Percentiles rank a stretch among this genome's conserved stretches.
phyloP scores from a whole-genome alignment of 2,113 vertebrate species.

The Embiotoca jacksoni region DNA sequence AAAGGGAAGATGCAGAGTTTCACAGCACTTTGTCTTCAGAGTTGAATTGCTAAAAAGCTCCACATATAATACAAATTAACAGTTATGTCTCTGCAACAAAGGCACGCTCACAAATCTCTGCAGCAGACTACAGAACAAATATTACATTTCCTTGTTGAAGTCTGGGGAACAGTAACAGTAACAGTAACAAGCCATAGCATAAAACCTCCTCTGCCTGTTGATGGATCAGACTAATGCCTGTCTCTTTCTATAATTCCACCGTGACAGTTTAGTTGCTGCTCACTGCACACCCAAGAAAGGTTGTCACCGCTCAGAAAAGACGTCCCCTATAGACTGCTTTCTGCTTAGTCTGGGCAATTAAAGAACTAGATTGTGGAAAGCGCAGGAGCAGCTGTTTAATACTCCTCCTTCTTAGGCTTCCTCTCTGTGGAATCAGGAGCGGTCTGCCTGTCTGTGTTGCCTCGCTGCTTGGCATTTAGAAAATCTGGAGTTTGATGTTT shows the following conservation, averaged over 20 bases:
- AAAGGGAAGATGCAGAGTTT: conserved; percentile 1
- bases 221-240: conserved; percentile 69
- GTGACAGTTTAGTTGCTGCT: conserved; percentile 73
- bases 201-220: conserved; percentile 39
- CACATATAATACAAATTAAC: background rate
- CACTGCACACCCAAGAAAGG: conserved; percentile 67
- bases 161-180: conserved; percentile 1
- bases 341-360: conserved; percentile 74
- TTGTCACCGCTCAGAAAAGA: conserved; percentile 73
- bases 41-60: background rate
- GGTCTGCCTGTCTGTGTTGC: background rate
- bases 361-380: conserved; percentile 58
- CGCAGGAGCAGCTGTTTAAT: conserved; percentile 63
- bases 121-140: conserved; percentile 15
- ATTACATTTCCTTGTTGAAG: conserved; percentile 14
- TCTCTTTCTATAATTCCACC: conserved; percentile 69
- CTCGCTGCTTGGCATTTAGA: conserved; percentile 26
- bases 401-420: conserved; percentile 41
- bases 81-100: conserved; percentile 7
- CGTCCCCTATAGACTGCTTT: conserved; percentile 66
- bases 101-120: background rate
- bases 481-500: conserved; percentile 41
- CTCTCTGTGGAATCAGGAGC: conserved; percentile 41
- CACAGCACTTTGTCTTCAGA: background rate
- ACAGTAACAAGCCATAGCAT: conserved; percentile 15